Conservation (phyloP, 2,888 invertebrate species). For the Mactromeris polynyma region DNA sequence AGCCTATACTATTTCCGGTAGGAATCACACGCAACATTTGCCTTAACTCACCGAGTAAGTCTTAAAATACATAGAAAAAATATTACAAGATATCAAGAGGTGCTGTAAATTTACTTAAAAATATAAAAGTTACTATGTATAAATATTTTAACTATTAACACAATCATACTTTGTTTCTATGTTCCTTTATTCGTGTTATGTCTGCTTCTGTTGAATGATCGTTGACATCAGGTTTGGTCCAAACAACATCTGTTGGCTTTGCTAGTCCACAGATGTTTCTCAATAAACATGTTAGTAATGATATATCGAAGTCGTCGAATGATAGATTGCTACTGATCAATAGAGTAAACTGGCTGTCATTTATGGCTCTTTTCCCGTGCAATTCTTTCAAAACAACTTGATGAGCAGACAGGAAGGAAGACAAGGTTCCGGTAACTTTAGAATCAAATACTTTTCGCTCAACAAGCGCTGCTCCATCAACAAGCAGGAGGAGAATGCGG, state of each 20-base stretch:
- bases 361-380: slow-evolving; percentile 1
- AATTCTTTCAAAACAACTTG: not conserved
- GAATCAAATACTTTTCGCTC: not conserved
- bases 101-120: no score
- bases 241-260: not conserved
- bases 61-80: no score
- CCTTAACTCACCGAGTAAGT: no score
- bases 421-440: not conserved
- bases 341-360: not conserved
- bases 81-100: no score
- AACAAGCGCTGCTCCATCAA: not conserved
- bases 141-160: no score
- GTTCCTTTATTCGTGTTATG: not conserved
- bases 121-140: no score
- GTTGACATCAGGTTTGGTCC: not conserved
- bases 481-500: not conserved
- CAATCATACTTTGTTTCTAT: not conserved
- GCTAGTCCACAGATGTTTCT: not conserved
- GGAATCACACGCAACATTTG: no score
- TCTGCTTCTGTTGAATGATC: not conserved
- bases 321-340: not conserved
- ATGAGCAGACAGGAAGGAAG: not conserved
- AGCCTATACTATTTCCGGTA: no score
- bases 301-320: not conserved
- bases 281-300: slow-evolving; percentile 5